Conservation (phyloP, 2,113 vertebrate species). For the Nematolebias whitei region DNA sequence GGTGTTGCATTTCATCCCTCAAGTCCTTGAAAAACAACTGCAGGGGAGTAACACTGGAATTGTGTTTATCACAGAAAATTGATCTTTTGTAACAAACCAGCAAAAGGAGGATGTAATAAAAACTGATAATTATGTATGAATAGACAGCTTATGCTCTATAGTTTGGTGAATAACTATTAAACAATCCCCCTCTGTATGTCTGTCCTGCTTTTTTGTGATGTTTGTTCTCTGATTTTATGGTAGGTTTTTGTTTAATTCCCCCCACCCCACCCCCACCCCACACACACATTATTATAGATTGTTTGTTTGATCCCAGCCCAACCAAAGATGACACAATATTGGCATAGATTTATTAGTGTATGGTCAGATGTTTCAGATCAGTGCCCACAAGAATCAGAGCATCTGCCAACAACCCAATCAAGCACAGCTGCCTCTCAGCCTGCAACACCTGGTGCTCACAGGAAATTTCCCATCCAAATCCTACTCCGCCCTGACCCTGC, state of each 20-base stretch:
- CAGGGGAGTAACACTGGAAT: slow-evolving; percentile 25
- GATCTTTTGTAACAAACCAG: slow-evolving; percentile 39
- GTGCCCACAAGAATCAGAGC: background rate
- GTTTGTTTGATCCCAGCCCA: background rate
- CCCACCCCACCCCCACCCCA: too few relatives aligned
- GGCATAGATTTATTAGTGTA: background rate
- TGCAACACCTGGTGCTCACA: background rate
- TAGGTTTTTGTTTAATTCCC: background rate
- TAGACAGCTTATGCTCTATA: background rate
- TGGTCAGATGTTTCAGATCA: background rate
- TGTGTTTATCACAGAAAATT: slow-evolving; percentile 34
- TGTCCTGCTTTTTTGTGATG: background rate
- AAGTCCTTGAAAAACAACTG: slow-evolving; percentile 59
- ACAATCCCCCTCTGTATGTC: too few relatives aligned
- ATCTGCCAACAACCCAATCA: background rate
- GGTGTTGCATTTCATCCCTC: slow-evolving; percentile 28
- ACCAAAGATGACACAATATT: background rate
- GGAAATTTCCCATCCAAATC: background rate
- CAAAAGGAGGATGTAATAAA: slow-evolving; percentile 11
- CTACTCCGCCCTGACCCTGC: background rate
- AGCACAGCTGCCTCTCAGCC: background rate
- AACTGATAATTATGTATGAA: slow-evolving; percentile 23
- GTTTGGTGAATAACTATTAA: background rate
- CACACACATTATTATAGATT: background rate
- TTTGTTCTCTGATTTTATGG: background rate